Conservation (phyloP, 2,888 invertebrate species). For the Drosophila anceps region DNA sequence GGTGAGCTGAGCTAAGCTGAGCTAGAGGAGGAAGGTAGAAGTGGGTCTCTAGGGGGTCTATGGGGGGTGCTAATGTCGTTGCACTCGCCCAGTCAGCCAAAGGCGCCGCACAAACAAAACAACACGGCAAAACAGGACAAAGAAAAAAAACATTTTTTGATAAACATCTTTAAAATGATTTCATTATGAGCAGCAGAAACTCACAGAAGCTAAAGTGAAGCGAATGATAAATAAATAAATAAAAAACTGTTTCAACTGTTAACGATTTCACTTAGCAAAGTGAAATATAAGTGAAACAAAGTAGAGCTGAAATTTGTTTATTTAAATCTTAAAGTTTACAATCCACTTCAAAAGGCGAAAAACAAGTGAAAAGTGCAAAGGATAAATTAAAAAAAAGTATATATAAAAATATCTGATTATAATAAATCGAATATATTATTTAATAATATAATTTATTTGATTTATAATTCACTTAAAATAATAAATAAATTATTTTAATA, state of each 20-base stretch:
- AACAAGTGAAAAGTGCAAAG: too few relatives aligned
- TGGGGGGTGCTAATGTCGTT: slow-evolving; percentile 62
- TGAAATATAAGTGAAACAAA: not conserved
- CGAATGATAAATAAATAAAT: not conserved
- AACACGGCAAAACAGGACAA: slow-evolving; percentile 35
- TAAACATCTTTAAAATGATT: slow-evolving; percentile 35
- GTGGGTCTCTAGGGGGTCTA: not conserved
- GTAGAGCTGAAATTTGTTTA: too few relatives aligned
- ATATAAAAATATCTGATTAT: too few relatives aligned
- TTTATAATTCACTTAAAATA: too few relatives aligned
- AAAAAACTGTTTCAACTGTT: not conserved
- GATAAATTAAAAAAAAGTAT: too few relatives aligned
- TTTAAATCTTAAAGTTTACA: too few relatives aligned
- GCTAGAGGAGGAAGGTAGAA: not conserved
- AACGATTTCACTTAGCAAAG: not conserved
- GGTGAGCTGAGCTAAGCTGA: too few relatives aligned
- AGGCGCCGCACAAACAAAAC: slow-evolving; percentile 24
- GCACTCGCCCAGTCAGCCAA: slow-evolving; percentile 59
- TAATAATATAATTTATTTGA: too few relatives aligned
- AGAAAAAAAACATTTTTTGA: slow-evolving; percentile 25
- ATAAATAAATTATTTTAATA: not conserved
- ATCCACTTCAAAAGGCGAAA: too few relatives aligned
- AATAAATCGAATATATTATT: too few relatives aligned
- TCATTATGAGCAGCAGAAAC: slow-evolving; percentile 1
- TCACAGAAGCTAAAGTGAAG: slow-evolving; percentile 10